phyloP scores from a whole-genome alignment of 2,113 vertebrate species.

The Lanius ludovicianus region DNA sequence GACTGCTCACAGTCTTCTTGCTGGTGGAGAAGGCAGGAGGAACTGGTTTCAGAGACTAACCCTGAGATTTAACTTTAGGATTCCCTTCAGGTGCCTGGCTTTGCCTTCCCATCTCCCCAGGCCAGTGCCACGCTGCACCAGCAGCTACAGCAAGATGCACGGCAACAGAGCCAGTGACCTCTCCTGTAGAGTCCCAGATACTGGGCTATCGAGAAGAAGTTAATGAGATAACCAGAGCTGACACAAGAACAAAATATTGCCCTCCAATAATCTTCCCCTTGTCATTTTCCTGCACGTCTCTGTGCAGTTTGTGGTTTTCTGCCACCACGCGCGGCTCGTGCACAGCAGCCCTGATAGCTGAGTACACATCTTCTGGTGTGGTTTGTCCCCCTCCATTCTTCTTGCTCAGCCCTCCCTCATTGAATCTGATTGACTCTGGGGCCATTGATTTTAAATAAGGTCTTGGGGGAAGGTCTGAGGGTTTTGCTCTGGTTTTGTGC shows the following conservation, averaged over 20 bases:
- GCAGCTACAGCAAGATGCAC: background rate
- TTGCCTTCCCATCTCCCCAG: background rate
- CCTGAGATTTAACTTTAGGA: background rate
- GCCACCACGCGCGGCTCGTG: background rate
- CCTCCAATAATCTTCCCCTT: background rate
- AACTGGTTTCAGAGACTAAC: background rate
- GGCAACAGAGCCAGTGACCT: background rate
- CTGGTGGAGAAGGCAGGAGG: background rate
- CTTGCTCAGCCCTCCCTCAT: background rate
- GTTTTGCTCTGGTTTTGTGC: background rate
- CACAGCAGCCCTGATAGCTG: background rate
- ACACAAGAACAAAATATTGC: background rate
- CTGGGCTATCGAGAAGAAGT: background rate
- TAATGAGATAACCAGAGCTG: background rate
- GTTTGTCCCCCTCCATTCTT: background rate
- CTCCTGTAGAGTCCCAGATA: background rate
- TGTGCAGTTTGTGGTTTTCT: background rate
- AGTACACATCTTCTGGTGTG: background rate
- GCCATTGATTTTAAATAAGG: constrained; percentile 44
- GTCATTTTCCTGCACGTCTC: background rate
- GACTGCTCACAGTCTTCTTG: background rate
- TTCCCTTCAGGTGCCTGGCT: background rate
- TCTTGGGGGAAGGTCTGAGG: constrained; percentile 16
- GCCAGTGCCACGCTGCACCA: background rate
- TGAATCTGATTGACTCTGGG: constrained; percentile 26